Conservation (phyloP, 2,888 invertebrate genomes). For the Serrognathus titanus region DNA sequence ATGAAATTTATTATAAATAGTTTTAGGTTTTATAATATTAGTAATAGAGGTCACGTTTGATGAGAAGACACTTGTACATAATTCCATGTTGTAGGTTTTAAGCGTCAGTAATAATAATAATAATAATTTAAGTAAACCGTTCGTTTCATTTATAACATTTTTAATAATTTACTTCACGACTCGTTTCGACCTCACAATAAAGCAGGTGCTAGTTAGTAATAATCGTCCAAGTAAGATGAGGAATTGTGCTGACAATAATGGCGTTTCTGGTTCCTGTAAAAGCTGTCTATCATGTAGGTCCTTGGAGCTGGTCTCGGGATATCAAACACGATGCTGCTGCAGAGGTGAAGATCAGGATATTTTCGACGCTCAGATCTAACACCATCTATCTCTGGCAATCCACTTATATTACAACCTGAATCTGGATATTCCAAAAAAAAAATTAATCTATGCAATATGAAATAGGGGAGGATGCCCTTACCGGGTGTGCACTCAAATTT, state of each 20-base stretch:
- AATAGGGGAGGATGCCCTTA: too few relatives aligned
- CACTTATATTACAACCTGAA: neutral
- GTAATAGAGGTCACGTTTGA: neutral
- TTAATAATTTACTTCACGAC: too few relatives aligned
- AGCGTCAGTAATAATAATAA: constrained; percentile 2
- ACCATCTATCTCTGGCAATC: neutral
- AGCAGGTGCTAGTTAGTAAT: too few relatives aligned
- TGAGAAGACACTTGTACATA: constrained; percentile 1
- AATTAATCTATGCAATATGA: neutral
- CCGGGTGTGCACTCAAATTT: too few relatives aligned
- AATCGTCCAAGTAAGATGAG: constrained; percentile 9
- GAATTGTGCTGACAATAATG: constrained; percentile 7
- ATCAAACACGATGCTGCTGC: constrained; percentile 3
- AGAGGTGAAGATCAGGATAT: constrained; percentile 4
- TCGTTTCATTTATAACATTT: too few relatives aligned
- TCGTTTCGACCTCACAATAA: too few relatives aligned
- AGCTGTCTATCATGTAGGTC: constrained; percentile 2
- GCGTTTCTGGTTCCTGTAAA: constrained; percentile 4
- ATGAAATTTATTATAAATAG: neutral
- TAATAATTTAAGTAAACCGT: neutral
- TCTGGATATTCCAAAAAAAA: constrained; percentile 5
- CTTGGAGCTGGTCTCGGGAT: constrained; percentile 1
- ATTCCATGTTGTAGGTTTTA: constrained; percentile 2
- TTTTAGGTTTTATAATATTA: constrained; percentile 1
- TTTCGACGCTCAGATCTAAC: constrained; percentile 5